Base-by-base conservation (phyloP, 2,113 vertebrate species). In the Arothron firmamentum region DNA sequence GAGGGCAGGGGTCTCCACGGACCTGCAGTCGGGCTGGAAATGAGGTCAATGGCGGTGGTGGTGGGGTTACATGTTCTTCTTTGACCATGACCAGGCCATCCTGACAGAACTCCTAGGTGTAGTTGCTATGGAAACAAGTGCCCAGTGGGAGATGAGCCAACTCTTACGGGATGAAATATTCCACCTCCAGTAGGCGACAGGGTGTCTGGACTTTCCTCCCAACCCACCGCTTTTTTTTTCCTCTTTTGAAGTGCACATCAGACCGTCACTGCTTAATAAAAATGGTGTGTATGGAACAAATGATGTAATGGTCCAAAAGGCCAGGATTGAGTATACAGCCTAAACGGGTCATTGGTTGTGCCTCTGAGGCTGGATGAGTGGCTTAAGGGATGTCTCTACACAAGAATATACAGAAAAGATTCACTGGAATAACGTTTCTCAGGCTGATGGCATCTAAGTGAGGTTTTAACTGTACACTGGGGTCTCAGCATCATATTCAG, bases 131-230 rank as follows among this genome's bases (percentile, higher is more conserved):
- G 78, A 74, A 84, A 87, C 80, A 64, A 46, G 65, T 61, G 51
- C 72, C 79, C 62, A 79, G 13, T 21, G 79, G 70, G 74, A 70
- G 52, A 63, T 66, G 58, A 81, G 76, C 56, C 63, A 65, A 56
- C 62, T 80, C 78, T 65, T 58, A 25, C 21, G 65, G 76, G 72
- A 73, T 83, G 64, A 75, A 75, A 78, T 74, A 82, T 78, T 72
- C 66, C 66, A 59, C 68, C 67, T 67, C 54, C 67, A 50, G 61
- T 21, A 20, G 77, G 80, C 60, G 77, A 67, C 92, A 91, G 50
- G 88, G 92, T 72, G 70, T 94, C 46, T 38, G 34, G 34, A 38
- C 10, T 94, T 92, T 58, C 91, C 93, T 77, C 71, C 89, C 93
- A 56, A 16, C 6, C 34, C 34, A 54, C 18, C 25, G 19, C 20